Conservation (phyloP, 2,888 invertebrate species). For the Euproctis similis region DNA sequence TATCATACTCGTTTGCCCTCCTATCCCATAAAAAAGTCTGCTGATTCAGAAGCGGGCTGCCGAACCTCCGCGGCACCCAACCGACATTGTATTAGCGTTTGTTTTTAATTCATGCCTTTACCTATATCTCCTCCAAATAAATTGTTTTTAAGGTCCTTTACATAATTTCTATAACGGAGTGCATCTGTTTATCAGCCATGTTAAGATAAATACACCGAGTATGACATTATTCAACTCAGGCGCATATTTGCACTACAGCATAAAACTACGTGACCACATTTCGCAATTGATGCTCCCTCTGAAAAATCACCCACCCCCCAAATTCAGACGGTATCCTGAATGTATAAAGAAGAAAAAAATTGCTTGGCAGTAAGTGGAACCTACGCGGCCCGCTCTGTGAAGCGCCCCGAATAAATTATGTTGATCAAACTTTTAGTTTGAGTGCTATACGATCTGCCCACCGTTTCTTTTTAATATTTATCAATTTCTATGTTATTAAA, state of each 20-base stretch:
- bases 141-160: too few relatives aligned
- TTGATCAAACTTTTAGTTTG: conserved; percentile 63
- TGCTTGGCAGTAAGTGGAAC: conserved; percentile 32
- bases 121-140: too few relatives aligned
- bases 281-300: conserved; percentile 48
- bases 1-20: too few relatives aligned
- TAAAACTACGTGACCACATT: conserved; percentile 67
- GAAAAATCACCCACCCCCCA: conserved; percentile 50
- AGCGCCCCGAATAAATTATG: conserved; percentile 69
- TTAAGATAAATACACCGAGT: too few relatives aligned
- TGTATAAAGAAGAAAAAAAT: conserved; percentile 63
- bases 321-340: conserved; percentile 49
- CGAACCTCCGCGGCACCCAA: too few relatives aligned
- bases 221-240: conserved; percentile 68
- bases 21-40: too few relatives aligned
- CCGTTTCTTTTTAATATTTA: conserved; percentile 40
- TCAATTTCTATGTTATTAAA: too few relatives aligned
- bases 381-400: conserved; percentile 45
- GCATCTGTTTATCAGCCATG: too few relatives aligned
- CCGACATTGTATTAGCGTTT: too few relatives aligned
- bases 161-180: too few relatives aligned
- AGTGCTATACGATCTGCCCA: conserved; percentile 38
- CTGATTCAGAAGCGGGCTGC: too few relatives aligned
- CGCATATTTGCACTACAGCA: conserved; percentile 60
- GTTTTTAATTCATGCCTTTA: too few relatives aligned